phyloP scores from a whole-genome alignment of 2,797 vertebrate species.

The Clarias platycephalus region DNA sequence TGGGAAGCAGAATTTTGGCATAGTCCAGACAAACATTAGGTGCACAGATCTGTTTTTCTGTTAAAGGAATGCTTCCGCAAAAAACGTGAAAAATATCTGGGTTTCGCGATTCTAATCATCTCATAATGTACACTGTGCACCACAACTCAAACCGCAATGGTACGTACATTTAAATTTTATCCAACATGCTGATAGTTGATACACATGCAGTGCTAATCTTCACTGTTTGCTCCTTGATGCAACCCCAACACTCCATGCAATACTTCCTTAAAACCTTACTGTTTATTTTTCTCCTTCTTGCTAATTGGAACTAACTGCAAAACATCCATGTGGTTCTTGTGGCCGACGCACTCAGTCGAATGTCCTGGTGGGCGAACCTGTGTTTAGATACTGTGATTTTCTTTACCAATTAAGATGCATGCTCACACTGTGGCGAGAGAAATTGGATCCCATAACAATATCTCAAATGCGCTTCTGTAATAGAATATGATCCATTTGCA shows the following conservation, averaged over 20 bases:
- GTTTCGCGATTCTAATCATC: slow-evolving; percentile 5
- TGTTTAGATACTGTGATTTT: slow-evolving; percentile 50
- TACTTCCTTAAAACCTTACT: background rate
- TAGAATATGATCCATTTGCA: slow-evolving; percentile 65
- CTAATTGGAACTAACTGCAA: slow-evolving; percentile 37
- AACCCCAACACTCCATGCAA: background rate
- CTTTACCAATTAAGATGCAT: slow-evolving; percentile 69
- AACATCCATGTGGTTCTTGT: slow-evolving; percentile 31
- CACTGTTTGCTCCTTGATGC: slow-evolving; percentile 5
- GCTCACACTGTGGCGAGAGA: slow-evolving; percentile 70
- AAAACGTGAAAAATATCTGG: slow-evolving; percentile 56
- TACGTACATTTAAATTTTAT: slow-evolving; percentile 28
- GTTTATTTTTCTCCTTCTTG: slow-evolving; percentile 25
- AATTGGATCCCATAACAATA: slow-evolving; percentile 64
- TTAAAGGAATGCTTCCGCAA: slow-evolving; percentile 59
- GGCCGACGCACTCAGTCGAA: slow-evolving; percentile 19
- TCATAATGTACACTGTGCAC: slow-evolving; percentile 1
- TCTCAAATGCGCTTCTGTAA: slow-evolving; percentile 71
- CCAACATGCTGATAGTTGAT: slow-evolving; percentile 25
- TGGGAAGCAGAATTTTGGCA: slow-evolving; percentile 11
- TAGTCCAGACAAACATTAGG: slow-evolving; percentile 5
- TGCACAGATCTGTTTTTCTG: slow-evolving; percentile 48
- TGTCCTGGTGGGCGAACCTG: slow-evolving; percentile 31
- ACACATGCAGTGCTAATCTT: slow-evolving; percentile 14
- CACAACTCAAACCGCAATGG: slow-evolving; percentile 36